Base-by-base conservation (phyloP, 23 tunicate species). In the Ciona savignyi region DNA sequence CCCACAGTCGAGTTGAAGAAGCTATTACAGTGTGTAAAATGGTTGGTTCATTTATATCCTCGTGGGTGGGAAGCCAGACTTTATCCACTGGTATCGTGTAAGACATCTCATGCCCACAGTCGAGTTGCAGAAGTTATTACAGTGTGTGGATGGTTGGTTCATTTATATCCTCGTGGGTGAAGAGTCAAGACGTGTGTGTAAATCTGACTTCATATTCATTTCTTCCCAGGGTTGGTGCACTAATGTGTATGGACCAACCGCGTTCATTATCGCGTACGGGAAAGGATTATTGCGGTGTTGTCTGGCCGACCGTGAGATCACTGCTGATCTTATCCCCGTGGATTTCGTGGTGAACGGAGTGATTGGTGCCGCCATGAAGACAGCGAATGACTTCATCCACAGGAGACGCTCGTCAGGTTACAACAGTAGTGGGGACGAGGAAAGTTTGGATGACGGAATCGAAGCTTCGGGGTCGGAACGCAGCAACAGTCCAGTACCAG, bases 161-260 rank as follows among this genome's bases (percentile, higher is more conserved):
- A n/a, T n/a, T n/a, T n/a, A n/a, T n/a, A n/a, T n/a, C n/a, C n/a
- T n/a, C n/a, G n/a, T n/a, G n/a, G n/a, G n/a, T n/a, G n/a, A n/a
- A n/a, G n/a, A n/a, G n/a, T n/a, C n/a, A n/a, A n/a, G n/a, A n/a
- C n/a, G n/a, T n/a, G n/a, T n/a, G n/a, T n/a, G n/a, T n/a, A n/a
- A n/a, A n/a, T n/a, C n/a, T n/a, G n/a, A n/a, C n/a, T n/a, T n/a
- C n/a, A n/a, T n/a, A n/a, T n/a, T n/a, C n/a, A n/a, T n/a, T n/a
- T n/a, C n/a, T 29, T 29, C 60, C 74, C 65, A 74, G 78, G 83
- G 83, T 19, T 78, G 83, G 83, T 63, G 70, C 51, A 70, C 68
- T 29, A 78, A 78, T 67, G 30, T 51, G 1, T 78, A 78, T 51
- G 83, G 83, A 42, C 83, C 83, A 23, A 78, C 83, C 25, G 83